phyloP scores from a whole-genome alignment of 2,113 vertebrate genomes.

The Sakesphorus luctuosus region DNA sequence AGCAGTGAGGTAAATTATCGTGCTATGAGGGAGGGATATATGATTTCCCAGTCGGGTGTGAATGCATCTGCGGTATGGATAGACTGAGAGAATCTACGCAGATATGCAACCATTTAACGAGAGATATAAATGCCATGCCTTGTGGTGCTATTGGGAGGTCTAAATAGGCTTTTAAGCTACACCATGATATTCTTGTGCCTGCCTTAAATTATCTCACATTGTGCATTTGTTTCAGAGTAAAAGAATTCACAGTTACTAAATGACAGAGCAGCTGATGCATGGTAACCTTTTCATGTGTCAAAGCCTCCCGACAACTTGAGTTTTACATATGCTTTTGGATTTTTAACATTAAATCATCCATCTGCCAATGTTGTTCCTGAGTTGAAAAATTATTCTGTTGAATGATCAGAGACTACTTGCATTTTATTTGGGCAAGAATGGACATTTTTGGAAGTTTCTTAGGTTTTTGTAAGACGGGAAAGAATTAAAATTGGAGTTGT shows the following conservation, averaged over 20 bases:
- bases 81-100: neutral
- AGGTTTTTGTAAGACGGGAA: neutral
- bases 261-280: neutral
- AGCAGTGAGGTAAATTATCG: neutral
- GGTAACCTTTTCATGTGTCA: constrained; percentile 20
- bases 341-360: constrained; percentile 24
- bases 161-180: neutral
- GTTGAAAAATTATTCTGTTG: neutral
- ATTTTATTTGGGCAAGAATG: neutral
- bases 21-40: neutral
- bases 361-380: neutral
- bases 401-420: neutral
- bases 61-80: neutral
- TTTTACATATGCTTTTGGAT: constrained; percentile 23
- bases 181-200: neutral
- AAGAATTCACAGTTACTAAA: neutral
- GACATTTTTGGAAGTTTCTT: neutral
- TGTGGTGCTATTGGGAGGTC: neutral
- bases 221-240: neutral
- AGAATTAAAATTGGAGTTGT: neutral
- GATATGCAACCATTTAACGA: neutral
- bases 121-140: neutral
- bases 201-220: neutral
- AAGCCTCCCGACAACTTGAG: constrained; percentile 4
- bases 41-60: neutral